phyloP scores from a whole-genome alignment of 2,113 vertebrate genomes.

The Cebus imitator region DNA sequence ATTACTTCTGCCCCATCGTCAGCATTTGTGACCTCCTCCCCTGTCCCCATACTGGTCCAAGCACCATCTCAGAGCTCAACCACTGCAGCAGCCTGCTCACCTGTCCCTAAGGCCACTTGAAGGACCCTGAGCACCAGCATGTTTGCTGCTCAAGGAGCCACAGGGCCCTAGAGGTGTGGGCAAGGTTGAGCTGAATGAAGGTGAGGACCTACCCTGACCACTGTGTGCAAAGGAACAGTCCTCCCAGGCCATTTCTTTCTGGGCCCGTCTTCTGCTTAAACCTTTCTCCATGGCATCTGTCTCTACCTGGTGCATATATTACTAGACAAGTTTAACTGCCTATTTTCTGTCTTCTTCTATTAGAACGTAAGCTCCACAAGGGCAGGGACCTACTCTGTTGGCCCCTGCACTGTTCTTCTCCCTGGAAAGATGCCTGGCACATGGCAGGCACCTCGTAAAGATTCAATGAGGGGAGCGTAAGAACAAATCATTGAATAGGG shows the following conservation, averaged over 20 bases:
- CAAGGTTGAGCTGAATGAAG: not conserved
- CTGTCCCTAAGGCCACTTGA: not conserved
- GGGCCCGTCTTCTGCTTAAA: not conserved
- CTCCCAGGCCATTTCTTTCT: not conserved
- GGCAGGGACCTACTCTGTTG: not conserved
- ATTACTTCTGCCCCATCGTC: not conserved
- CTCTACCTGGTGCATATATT: not conserved
- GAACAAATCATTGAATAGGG: not conserved
- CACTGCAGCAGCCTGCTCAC: not conserved
- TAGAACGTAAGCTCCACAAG: not conserved
- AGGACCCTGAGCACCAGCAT: rapidly evolving
- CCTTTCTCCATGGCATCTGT: not conserved
- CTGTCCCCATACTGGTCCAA: not conserved
- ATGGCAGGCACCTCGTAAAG: not conserved
- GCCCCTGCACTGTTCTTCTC: rapidly evolving
- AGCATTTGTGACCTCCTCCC: not conserved
- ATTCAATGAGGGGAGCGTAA: not conserved
- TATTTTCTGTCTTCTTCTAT: not conserved
- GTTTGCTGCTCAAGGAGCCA: rapidly evolving
- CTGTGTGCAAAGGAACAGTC: not conserved
- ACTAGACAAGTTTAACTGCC: not conserved
- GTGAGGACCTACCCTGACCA: not conserved
- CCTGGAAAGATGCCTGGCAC: not conserved
- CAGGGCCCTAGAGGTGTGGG: not conserved
- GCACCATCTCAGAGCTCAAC: not conserved